Evolutionary conservation across 2,888 invertebrate genomes (phyloP), one percentile per base, ranked within the genome.

Genomic region (Bursaphelenchus okinawaensis): DNA sequence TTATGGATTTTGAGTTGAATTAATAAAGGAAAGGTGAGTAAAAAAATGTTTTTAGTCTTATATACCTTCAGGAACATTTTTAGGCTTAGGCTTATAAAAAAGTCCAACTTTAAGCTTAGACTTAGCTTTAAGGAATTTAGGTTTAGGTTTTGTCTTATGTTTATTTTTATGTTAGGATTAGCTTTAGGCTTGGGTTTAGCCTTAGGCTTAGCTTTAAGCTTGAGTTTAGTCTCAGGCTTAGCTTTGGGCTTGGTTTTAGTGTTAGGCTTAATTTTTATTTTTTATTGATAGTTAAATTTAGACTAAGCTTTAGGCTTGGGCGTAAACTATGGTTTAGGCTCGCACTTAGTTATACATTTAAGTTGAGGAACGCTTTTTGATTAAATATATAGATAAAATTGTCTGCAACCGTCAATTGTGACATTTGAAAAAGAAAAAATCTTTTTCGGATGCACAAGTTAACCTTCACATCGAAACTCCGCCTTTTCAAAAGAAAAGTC

Each of bases 31-130:
- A n/a, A n/a, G n/a, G n/a, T n/a, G 31, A n/a, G n/a, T n/a, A n/a
- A n/a, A n/a, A n/a, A n/a, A n/a, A n/a, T n/a, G n/a, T n/a, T 7
- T 12, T 29, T 29, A 29, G 31, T 7, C 31, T 29, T 29, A 29
- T 26, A 23, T 40, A 54, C n/a, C n/a, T n/a, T n/a, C n/a, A n/a
- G n/a, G 61, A 4, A 9, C 24, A 23, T n/a, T 62, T 22, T 63
- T 62, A 62, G 63, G 57, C 57, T 63, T 62, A 62, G 57, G 59
- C 63, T 29, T 29, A 29, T 7, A 12, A 7, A 9, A 9, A 29
- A 12, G 31, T 12, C 12, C 12, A 29, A 12, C 8, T 12, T 29
- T 29, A 29, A 12, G 8, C 12, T n/a, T n/a, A n/a, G n/a, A n/a
- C n/a, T n/a, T n/a, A 7, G n/a, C 8, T 12, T 29, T 29, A 29